These are phyloP conservation scores for Artemisiospiza belli DNA, from an alignment of 2,113 vertebrate genomes.

Conservation along the genomic window DNA sequence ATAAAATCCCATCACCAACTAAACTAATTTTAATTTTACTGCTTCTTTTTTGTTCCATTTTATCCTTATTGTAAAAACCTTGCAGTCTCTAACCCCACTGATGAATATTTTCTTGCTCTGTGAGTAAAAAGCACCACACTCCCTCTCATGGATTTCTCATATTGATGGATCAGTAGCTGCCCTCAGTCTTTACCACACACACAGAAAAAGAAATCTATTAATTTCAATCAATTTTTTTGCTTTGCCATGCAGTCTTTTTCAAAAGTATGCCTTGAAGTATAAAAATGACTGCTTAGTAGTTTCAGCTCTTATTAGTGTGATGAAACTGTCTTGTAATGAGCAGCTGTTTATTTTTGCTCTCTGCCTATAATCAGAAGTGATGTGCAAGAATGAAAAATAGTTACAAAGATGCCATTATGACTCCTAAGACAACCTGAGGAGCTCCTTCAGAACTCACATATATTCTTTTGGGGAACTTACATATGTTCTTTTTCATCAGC, in stretches of 20 bases:
- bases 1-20: neutral
- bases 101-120: neutral
- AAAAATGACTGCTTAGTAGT: neutral
- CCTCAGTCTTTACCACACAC: neutral
- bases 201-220: neutral
- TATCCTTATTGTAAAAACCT: neutral
- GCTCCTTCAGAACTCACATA: neutral
- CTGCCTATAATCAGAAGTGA: neutral
- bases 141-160: neutral
- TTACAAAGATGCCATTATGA: neutral
- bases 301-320: neutral
- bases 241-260: neutral
- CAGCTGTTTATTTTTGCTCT: neutral
- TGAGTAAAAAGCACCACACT: neutral
- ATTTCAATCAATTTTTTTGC: neutral
- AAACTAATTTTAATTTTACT: neutral
- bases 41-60: neutral
- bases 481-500: neutral
- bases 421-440: neutral
- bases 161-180: neutral
- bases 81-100: neutral
- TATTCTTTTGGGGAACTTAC: neutral
- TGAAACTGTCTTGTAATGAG: neutral
- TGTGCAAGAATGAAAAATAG: neutral
- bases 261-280: neutral